phyloP scores from a whole-genome alignment of 2,113 vertebrate species.

The Atrichornis clamosus region DNA sequence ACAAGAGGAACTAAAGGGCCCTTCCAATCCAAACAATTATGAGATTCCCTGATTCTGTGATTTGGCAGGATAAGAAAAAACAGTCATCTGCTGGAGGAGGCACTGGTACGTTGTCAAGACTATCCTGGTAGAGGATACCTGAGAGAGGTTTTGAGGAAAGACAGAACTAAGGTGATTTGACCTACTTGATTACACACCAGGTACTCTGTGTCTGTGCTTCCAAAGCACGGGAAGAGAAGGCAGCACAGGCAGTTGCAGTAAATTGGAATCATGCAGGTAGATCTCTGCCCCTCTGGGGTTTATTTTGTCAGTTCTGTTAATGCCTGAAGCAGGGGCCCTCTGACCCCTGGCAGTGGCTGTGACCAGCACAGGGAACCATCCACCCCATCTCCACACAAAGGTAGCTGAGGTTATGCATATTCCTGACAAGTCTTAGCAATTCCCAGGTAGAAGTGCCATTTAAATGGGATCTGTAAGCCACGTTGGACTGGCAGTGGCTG shows the following conservation, averaged over 20 bases:
- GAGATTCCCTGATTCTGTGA: not conserved
- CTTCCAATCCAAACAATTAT: not conserved
- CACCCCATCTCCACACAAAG: not conserved
- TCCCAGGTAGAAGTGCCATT: not conserved
- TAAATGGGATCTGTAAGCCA: not conserved
- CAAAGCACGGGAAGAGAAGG: not conserved
- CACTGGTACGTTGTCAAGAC: rapidly evolving
- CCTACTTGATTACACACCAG: not conserved
- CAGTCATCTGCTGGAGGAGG: not conserved
- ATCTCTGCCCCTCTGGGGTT: not conserved
- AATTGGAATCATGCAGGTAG: not conserved
- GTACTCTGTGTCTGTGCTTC: not conserved
- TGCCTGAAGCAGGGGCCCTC: not conserved
- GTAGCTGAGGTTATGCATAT: not conserved
- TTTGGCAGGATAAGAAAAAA: not conserved
- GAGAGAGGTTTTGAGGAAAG: not conserved
- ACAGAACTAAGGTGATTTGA: not conserved
- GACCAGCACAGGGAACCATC: not conserved
- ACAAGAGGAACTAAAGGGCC: rapidly evolving
- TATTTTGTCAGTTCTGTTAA: not conserved
- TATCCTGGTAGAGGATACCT: not conserved
- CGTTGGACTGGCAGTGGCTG: not conserved
- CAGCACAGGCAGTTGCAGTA: too few species aligned
- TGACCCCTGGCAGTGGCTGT: not conserved
- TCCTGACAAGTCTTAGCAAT: not conserved